Percentiles rank a stretch among this genome's conserved stretches.
Conservation (phyloP, 1,140 invertebrate species). For the Microplitis demolitor region DNA sequence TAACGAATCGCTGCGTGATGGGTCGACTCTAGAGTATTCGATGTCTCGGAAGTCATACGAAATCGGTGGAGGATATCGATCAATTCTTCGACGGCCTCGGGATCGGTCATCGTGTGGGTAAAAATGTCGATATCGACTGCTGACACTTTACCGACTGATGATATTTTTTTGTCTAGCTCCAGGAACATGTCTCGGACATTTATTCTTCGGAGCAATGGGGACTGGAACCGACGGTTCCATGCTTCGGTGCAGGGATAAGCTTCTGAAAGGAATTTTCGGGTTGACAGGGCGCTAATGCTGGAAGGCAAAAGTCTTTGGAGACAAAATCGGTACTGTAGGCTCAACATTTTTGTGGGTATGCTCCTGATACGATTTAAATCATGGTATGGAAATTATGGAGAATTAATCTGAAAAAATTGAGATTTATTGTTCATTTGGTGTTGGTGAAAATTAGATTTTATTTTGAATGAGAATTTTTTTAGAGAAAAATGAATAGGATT, state of each 20-base stretch:
- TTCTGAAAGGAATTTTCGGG: conserved; percentile 65
- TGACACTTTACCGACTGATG: conserved; percentile 62
- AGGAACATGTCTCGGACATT: conserved; percentile 68
- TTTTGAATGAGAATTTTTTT: too few relatives aligned
- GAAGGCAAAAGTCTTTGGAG: too few relatives aligned
- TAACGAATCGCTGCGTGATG: conserved; percentile 78
- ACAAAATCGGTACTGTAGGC: too few relatives aligned
- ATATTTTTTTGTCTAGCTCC: conserved; percentile 67
- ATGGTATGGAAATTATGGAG: too few relatives aligned
- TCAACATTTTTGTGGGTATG: too few relatives aligned
- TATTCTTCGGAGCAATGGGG: conserved; percentile 68
- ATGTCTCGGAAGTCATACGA: conserved; percentile 70
- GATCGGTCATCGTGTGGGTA: conserved; percentile 65
- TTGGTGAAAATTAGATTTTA: too few relatives aligned
- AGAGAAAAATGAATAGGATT: too few relatives aligned
- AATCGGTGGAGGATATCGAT: conserved; percentile 73
- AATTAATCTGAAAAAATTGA: too few relatives aligned
- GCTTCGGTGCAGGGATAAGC: conserved; percentile 70
- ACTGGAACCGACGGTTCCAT: conserved; percentile 69
- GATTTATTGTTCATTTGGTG: too few relatives aligned
- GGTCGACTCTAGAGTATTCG: conserved; percentile 77
- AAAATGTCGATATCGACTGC: conserved; percentile 79
- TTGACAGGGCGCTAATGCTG: too few relatives aligned
- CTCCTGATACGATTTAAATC: too few relatives aligned
- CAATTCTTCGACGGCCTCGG: conserved; percentile 67